Evolutionary conservation across 2,888 invertebrate genomes (phyloP).

Genomic region (Cryptus armator): DNA sequence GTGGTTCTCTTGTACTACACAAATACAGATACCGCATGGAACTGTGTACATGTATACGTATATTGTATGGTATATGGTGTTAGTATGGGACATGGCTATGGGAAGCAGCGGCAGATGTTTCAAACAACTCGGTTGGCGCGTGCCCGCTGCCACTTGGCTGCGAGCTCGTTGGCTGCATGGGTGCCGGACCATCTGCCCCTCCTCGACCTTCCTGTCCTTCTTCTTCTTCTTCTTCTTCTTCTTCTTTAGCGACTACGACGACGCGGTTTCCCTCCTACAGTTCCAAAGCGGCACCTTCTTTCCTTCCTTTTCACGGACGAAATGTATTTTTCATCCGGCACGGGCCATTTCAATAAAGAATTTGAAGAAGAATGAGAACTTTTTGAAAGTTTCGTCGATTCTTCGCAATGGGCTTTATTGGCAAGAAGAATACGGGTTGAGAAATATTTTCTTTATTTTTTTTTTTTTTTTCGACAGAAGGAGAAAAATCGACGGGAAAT

Average conservation of each 20-base stretch:
- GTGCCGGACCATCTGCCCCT: constrained; percentile 71
- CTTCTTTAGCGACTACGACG: neutral
- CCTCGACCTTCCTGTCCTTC: constrained; percentile 53
- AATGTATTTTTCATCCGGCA: constrained; percentile 48
- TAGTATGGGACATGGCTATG: constrained; percentile 57
- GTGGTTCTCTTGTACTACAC: constrained; percentile 70
- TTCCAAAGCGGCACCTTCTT: constrained; percentile 11
- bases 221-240: constrained; percentile 49
- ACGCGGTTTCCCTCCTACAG: constrained; percentile 3
- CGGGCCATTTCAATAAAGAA: constrained; percentile 9
- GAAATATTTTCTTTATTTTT: neutral
- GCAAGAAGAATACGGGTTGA: neutral
- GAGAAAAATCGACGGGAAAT: neutral
- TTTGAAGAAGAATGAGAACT: neutral
- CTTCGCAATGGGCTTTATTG: neutral
- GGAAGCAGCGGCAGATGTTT: constrained; percentile 84
- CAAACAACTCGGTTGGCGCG: constrained; percentile 81
- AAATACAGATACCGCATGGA: neutral
- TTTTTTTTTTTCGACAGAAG: neutral
- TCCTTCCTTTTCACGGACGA: constrained; percentile 32
- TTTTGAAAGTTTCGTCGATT: neutral
- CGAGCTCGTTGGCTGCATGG: constrained; percentile 68
- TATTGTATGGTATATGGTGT: neutral
- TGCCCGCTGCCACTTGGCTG: constrained; percentile 85
- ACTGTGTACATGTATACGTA: neutral